Conservation (phyloP, 2,888 invertebrate species). For the Trissonchulus latispiculum region DNA sequence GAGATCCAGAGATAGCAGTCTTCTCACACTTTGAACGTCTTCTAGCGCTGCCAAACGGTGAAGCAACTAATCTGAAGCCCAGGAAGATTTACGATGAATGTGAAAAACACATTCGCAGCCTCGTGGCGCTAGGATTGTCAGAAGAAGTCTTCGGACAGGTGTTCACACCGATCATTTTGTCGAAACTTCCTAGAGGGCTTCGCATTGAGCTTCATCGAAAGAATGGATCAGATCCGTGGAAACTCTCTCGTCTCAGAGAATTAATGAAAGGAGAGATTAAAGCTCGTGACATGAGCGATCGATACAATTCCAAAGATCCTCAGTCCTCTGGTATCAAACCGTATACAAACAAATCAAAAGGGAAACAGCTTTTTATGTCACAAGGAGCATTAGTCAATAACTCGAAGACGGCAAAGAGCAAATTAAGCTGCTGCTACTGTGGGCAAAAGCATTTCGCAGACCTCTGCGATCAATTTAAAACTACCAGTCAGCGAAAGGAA, state of each 20-base stretch:
- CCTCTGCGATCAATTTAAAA: background rate
- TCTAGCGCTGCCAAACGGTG: background rate
- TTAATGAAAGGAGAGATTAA: background rate
- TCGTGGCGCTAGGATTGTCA: background rate
- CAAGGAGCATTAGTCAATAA: background rate
- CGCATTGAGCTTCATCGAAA: background rate
- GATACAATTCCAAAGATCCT: background rate
- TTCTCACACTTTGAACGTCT: background rate
- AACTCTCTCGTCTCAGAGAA: background rate
- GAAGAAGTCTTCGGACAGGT: slow-evolving; percentile 1
- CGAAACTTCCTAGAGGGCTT: background rate
- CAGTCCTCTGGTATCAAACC: background rate
- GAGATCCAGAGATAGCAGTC: background rate
- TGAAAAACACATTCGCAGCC: slow-evolving; percentile 9
- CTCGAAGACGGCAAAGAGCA: background rate
- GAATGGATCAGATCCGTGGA: slow-evolving; percentile 1
- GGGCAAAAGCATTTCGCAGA: background rate
- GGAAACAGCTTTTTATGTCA: background rate
- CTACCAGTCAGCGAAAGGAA: background rate
- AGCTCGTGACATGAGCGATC: slow-evolving; percentile 5
- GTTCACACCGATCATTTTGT: slow-evolving; percentile 9
- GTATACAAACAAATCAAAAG: background rate
- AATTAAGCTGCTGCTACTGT: background rate
- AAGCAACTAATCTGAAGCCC: background rate
- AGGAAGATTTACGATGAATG: slow-evolving; percentile 6